Conservation (phyloP, 2,888 invertebrate genomes). For the Parnassius glacialis region DNA sequence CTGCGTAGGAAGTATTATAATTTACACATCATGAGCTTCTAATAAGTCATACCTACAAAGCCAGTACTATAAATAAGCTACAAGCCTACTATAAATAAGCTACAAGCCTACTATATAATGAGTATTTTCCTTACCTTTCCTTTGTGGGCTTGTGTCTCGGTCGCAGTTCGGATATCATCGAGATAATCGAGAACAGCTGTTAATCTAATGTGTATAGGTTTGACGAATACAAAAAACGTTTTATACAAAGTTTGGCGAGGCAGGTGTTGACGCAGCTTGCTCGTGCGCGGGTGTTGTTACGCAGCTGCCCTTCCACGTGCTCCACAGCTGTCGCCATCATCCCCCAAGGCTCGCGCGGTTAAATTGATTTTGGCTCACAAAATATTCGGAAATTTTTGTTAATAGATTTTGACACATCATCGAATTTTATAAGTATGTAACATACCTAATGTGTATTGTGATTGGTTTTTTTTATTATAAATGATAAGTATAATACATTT, state of each 20-base stretch:
- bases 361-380: constrained; percentile 20
- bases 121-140: neutral
- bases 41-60: too few species aligned
- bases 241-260: constrained; percentile 52
- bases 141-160: neutral
- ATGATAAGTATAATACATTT: neutral
- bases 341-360: constrained; percentile 37
- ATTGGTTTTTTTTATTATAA: neutral
- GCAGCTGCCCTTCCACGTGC: constrained; percentile 75
- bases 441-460: too few species aligned
- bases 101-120: too few species aligned
- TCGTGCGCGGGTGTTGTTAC: constrained; percentile 58
- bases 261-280: constrained; percentile 70
- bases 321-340: constrained; percentile 65
- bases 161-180: constrained; percentile 1
- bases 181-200: constrained; percentile 36
- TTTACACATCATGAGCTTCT: too few species aligned
- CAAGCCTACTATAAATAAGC: too few species aligned
- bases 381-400: neutral
- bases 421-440: neutral
- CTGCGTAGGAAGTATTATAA: too few species aligned
- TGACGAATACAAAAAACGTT: constrained; percentile 48
- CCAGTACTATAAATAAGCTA: too few species aligned
- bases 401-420: neutral
- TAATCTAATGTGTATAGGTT: constrained; percentile 34